Evolutionary conservation across 2,888 invertebrate species (phyloP).

Genomic region (Scaeva pyrastri): DNA sequence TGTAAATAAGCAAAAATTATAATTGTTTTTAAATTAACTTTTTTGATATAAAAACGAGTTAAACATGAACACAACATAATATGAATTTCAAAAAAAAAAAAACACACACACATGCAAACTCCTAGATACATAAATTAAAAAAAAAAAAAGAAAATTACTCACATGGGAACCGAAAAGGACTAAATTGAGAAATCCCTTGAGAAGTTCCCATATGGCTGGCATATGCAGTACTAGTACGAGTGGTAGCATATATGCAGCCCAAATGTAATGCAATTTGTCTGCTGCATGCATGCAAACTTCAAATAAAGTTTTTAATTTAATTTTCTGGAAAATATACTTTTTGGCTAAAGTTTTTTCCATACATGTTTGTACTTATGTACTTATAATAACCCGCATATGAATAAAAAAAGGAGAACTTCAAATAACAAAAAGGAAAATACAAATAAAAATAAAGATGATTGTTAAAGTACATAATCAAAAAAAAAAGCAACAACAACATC

Average conservation of each 20-base stretch:
- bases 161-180: not conserved
- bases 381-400: slow-evolving; percentile 13
- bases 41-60: not conserved
- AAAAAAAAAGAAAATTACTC: slow-evolving; percentile 22
- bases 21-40: slow-evolving; percentile 64
- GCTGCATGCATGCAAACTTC: slow-evolving; percentile 68
- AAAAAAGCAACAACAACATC: slow-evolving; percentile 14
- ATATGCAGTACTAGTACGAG: no score
- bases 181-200: slow-evolving; percentile 40
- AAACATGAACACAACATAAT: not conserved
- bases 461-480: no score
- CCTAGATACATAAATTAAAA: no score
- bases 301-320: slow-evolving; percentile 73
- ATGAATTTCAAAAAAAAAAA: not conserved
- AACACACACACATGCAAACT: no score
- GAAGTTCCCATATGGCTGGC: slow-evolving; percentile 56
- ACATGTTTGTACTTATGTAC: not conserved
- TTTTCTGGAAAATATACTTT: slow-evolving; percentile 42
- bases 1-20: slow-evolving; percentile 62
- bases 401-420: slow-evolving; percentile 3
- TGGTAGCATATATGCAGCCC: slow-evolving; percentile 11
- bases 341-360: slow-evolving; percentile 23
- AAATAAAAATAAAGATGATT: not conserved
- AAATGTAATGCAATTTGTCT: slow-evolving; percentile 66
- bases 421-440: not conserved